Evolutionary conservation across 2,888 invertebrate species (phyloP), one percentile per base, ranked within the genome.

Genomic region (Luperina testacea): DNA sequence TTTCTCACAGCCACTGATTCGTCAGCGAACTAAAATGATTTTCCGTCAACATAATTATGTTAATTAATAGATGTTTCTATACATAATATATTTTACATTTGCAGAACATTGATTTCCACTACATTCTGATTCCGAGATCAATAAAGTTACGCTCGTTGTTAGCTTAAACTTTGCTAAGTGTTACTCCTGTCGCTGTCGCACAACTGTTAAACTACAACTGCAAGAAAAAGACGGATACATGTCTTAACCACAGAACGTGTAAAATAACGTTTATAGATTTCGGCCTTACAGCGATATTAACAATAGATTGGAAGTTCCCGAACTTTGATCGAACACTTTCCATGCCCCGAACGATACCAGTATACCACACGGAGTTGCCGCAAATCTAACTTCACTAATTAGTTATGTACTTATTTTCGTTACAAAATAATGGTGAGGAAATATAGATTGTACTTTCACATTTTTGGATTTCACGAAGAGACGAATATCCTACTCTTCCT

Each of bases 301-400:
- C 24, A 57, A 72, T 38, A 59, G 45, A 78, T 76, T 20, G 61
- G 53, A 82, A 69, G 74, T 72, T 51, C 42, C 9, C 32, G 6
- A 80, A 78, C 72, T 85, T 77, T 48, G 38, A 63, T 59, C 15
- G 48, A 74, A 82, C 57, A 53, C 45, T 71, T 73, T 68, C 32
- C 32, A 59, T 68, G 38, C 45, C 17, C 24, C 27, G 27, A 73
- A 74, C 65, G 63, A 45, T 24, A 42, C n/a, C n/a, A n/a, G n/a
- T n/a, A n/a, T n/a, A n/a, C 79, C 73, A 69, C 53, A 45, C 13
- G 42, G 17, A 42, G 17, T 57, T 51, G 53, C 72, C 69, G 24
- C 73, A 45, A 32, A 63, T 17, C 45, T 24, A 82, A 82, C 79
- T 82, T 80, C 80, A 64, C 63, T 75, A 78, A 85, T 82, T 80